Evolutionary conservation across 2,888 invertebrate species (phyloP), one percentile per base, ranked within the genome.

Genomic region (Limnephilus lunatus): DNA sequence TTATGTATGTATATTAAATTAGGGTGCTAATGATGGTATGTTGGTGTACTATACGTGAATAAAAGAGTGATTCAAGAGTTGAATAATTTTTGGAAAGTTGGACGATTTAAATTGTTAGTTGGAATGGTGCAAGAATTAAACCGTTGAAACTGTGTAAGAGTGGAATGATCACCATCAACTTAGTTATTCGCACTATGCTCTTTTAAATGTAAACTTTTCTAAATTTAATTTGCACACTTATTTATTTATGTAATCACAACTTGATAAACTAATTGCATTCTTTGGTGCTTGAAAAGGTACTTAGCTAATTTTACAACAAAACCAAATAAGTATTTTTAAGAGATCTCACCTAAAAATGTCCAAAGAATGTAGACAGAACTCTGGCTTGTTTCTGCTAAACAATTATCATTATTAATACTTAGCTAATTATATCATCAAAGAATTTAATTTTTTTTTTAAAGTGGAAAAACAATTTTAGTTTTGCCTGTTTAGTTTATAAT

Each of bases 281-380:
- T 87, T 87, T 53, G 87, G 68, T 87, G 7, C 48, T 48, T 44
- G n/a, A n/a, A 87, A 87, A 14, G 83, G 53, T 87, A 87, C 87
- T 87, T 48, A 30, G 30, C 12, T 48, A 53, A 87, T 87, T 87
- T 30, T 48, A 25, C 44, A 30, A 15, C n/a, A 30, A 86, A 85
- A 86, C 86, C 86, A 86, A 68, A 80, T 81, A 89, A 89, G 86
- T 86, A 86, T 86, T 89, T 89, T 81, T 89, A 89, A 89, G 88
- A 11, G 80, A 89, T 89, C 80, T 89, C 88, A 19, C 88, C 88
- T 3, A 80, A 89, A 68, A 89, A 19, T 35, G 12, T 81, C 88
- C 88, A 89, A 89, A 89, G 88, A 89, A 89, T 80, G 88, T 86
- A n/a, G 0, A 35, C 39, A 81, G 30, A 25, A 31, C 25, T 80